Evolutionary conservation across 23 tunicate species (phyloP).

Genomic region (Diplosoma virens): DNA sequence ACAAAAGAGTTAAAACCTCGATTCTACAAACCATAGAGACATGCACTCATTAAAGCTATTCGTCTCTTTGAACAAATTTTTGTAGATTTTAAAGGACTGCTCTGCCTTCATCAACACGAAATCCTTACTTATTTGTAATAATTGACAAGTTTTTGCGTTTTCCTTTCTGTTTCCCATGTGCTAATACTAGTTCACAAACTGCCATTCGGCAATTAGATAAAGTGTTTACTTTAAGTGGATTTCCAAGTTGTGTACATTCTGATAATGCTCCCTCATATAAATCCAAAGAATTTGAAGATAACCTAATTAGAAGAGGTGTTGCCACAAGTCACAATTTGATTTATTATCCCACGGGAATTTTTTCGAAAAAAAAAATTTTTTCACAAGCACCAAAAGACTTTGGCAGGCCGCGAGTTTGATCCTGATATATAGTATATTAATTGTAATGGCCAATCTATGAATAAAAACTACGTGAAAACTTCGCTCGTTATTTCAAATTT

Average conservation of each 20-base stretch:
- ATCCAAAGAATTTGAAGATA: background rate
- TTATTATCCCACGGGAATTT: too few relatives aligned
- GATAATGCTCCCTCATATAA: background rate
- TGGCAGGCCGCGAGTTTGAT: too few relatives aligned
- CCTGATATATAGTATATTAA: too few relatives aligned
- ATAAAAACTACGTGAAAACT: too few relatives aligned
- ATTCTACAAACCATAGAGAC: background rate
- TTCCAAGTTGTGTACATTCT: slow-evolving; percentile 14
- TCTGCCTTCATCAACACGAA: background rate
- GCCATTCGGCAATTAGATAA: background rate
- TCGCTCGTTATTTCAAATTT: too few relatives aligned
- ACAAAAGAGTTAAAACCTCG: slow-evolving; percentile 12
- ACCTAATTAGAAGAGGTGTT: background rate
- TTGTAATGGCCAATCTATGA: too few relatives aligned
- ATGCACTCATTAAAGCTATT: slow-evolving; percentile 25
- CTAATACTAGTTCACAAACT: slow-evolving; percentile 1
- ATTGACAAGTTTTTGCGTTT: slow-evolving; percentile 1
- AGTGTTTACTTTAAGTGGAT: background rate
- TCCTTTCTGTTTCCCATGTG: slow-evolving; percentile 18
- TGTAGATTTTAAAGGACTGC: background rate
- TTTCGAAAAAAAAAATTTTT: too few relatives aligned
- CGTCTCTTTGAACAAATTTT: background rate
- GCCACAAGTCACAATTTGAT: too few relatives aligned
- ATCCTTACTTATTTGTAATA: slow-evolving; percentile 1
- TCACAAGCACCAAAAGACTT: too few relatives aligned